Conservation (phyloP, 2,797 vertebrate species). For the Cyclura pinguis region DNA sequence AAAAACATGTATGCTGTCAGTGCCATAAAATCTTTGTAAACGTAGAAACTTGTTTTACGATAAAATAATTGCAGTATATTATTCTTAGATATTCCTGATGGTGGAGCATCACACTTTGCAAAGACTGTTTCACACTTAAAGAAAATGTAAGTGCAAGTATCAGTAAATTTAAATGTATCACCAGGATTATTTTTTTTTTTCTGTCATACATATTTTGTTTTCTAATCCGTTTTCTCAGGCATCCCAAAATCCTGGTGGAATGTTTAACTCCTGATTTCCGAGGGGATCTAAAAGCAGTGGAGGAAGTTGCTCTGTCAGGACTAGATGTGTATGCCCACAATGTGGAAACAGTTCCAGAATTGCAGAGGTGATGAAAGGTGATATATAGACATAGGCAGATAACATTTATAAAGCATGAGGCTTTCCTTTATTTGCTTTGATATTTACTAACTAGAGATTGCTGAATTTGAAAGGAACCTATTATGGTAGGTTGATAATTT, state of each 20-base stretch:
- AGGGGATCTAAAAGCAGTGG: slow-evolving; percentile 89
- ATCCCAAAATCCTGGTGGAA: slow-evolving; percentile 90
- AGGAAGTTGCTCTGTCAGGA: slow-evolving; percentile 89
- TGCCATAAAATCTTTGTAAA: slow-evolving; percentile 18
- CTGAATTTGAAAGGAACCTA: background rate
- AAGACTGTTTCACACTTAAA: slow-evolving; percentile 91
- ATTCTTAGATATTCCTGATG: slow-evolving; percentile 90
- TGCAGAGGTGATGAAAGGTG: slow-evolving; percentile 86
- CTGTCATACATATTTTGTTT: background rate
- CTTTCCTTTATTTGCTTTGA: background rate
- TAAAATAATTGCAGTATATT: slow-evolving; percentile 53
- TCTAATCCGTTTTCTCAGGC: slow-evolving; percentile 77
- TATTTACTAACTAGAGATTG: background rate
- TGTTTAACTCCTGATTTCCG: slow-evolving; percentile 97
- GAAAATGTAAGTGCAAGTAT: slow-evolving; percentile 83
- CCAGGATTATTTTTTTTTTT: slow-evolving; percentile 4
- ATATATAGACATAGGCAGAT: background rate
- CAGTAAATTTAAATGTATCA: background rate
- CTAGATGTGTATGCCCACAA: slow-evolving; percentile 98
- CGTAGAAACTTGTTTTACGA: slow-evolving; percentile 14
- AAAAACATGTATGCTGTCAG: too few relatives aligned
- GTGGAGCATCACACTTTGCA: slow-evolving; percentile 93
- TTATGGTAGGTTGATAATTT: background rate
- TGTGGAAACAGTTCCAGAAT: slow-evolving; percentile 93
- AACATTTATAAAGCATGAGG: background rate